These are phyloP conservation scores for Bimastos eiseni DNA, from an alignment of 2,888 invertebrate genomes.

Conservation along the genomic window DNA sequence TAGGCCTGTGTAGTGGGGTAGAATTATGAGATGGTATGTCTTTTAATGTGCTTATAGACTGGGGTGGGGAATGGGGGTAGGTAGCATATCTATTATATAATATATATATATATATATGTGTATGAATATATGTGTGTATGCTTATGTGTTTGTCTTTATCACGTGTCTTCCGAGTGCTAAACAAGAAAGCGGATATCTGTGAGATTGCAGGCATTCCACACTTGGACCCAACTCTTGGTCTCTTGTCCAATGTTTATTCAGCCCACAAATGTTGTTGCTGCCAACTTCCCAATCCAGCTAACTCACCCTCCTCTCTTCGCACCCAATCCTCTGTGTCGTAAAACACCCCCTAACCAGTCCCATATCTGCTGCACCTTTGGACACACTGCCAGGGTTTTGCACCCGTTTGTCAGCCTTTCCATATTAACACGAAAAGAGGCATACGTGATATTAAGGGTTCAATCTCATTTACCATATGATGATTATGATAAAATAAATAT, in stretches of 20 bases:
- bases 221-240: not conserved
- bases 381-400: not conserved
- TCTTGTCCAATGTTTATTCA: not conserved
- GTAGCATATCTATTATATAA: too few relatives aligned
- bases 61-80: too few relatives aligned
- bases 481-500: not conserved
- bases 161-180: not conserved
- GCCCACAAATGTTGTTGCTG: not conserved
- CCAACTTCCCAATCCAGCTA: not conserved
- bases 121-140: too few relatives aligned
- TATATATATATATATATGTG: too few relatives aligned
- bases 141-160: not conserved
- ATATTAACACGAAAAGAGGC: not conserved
- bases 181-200: not conserved
- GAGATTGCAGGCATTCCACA: not conserved
- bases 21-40: too few relatives aligned
- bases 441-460: too few relatives aligned
- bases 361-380: not conserved
- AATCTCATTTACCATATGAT: not conserved
- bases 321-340: not conserved
- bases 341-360: not conserved
- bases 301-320: not conserved
- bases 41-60: too few relatives aligned
- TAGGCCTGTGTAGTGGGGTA: too few relatives aligned
- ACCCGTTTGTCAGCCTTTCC: not conserved